Conservation (phyloP, 2,797 vertebrate species). For the Kryptolebias ocellatus region DNA sequence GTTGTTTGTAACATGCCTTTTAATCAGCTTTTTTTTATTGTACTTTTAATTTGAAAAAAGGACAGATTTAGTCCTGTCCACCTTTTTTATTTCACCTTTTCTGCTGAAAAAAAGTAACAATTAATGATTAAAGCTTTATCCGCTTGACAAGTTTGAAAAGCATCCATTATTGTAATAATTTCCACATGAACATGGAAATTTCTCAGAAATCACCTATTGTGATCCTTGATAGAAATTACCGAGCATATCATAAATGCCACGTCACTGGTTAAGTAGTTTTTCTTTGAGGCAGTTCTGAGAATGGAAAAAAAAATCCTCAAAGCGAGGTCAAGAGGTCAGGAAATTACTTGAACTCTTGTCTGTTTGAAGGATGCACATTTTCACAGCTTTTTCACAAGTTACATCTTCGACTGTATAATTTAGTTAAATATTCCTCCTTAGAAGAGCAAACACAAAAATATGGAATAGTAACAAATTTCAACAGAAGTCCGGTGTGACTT, state of each 20-base stretch:
- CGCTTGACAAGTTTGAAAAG: background rate
- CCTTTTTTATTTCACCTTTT: background rate
- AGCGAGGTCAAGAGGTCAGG: background rate
- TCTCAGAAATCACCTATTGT: constrained; percentile 1
- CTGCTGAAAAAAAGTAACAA: background rate
- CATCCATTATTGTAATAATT: background rate
- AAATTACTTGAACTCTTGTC: constrained; percentile 2
- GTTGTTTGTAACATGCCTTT: constrained; percentile 1
- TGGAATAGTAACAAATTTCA: too few species aligned
- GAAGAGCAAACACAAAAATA: too few species aligned
- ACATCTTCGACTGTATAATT: too few species aligned
- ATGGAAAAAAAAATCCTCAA: background rate
- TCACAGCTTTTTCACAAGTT: too few species aligned
- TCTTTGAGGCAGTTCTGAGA: background rate
- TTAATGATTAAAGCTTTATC: background rate
- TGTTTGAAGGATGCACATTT: background rate
- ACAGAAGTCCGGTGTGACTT: too few species aligned
- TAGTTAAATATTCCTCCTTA: too few species aligned
- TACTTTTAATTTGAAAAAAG: background rate
- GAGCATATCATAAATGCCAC: background rate
- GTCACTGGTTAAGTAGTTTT: background rate
- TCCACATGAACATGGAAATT: background rate
- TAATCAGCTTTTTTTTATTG: background rate
- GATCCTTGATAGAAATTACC: background rate
- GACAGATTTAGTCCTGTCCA: constrained; percentile 1